Evolutionary conservation across 2,797 vertebrate species (phyloP), one percentile per base, ranked within the genome.

Genomic region (Onychomys torridus): DNA sequence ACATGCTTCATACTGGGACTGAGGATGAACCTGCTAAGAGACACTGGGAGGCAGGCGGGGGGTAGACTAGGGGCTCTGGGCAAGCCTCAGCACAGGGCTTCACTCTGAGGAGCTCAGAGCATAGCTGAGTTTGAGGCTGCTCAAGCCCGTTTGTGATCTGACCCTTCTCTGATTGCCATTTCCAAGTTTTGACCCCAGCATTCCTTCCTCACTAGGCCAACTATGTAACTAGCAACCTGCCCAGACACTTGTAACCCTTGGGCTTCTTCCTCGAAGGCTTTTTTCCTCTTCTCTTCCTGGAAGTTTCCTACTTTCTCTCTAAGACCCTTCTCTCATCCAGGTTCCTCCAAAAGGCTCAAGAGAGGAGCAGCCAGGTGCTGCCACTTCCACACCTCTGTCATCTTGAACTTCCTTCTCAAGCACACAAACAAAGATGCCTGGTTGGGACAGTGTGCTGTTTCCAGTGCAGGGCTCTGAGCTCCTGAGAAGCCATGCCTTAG

Each of bases 1-100:
- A 95, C 4, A 14, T 90, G 94, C 84, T 91, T 69, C 67, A 81
- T 43, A 23, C 55, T 88, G 55, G 67, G 61, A 49, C 79, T 52
- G 23, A 84, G 73, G 71, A 6, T 49, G 61, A 17, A 77, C 59
- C 21, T 73, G 65, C 65, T 84, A 34, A 92, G 69, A 67, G 79
- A 77, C 21, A 0, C 43, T 67, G 34, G 71, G 43, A 93, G 71
- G 29, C 52, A 34, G 25, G 46, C 46, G 77, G 29, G 73, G 83
- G 43, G 85, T 0, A 3, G 25, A 40, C n/a, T 10, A 29, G 76
- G 43, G 52, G 37, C 57, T 57, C 16, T 63, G n/a, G 92, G 13
- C 79, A 83, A 61, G 76, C 59, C 63, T 91, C 9, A 3, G 65
- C 63, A 49, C 63, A 55, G n/a, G 75, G 63, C 27, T 88, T 63